phyloP scores from a whole-genome alignment of 1,140 invertebrate genomes.

The Latrodectus geometricus region DNA sequence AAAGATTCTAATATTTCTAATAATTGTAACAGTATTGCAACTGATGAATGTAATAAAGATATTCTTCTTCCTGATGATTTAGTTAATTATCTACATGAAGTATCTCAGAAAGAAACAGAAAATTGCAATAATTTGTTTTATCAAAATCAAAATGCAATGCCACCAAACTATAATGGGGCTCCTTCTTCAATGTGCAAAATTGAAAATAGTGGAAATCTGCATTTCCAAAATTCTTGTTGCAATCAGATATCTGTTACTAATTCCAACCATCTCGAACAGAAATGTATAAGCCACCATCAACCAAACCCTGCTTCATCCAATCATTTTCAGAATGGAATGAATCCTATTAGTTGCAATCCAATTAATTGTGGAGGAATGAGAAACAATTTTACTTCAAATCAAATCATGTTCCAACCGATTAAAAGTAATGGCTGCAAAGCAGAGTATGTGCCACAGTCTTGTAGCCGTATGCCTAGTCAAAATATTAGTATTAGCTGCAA shows the following conservation, averaged over 20 bases:
- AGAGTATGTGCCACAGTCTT: slow-evolving; percentile 12
- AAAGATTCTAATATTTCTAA: slow-evolving; percentile 8
- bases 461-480: slow-evolving; percentile 40
- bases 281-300: slow-evolving; percentile 9
- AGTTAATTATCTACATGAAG: slow-evolving; percentile 93
- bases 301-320: background rate
- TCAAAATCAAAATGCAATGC: slow-evolving; percentile 19
- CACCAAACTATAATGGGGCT: background rate
- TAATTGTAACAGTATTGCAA: slow-evolving; percentile 71
- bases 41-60: slow-evolving; percentile 83
- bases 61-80: slow-evolving; percentile 95
- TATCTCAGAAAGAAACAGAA: slow-evolving; percentile 65
- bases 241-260: background rate
- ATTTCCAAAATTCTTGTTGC: slow-evolving; percentile 32
- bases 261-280: slow-evolving; percentile 19
- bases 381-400: slow-evolving; percentile 36
- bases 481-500: slow-evolving; percentile 22
- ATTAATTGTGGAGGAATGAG: background rate
- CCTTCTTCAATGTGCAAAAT: slow-evolving; percentile 25
- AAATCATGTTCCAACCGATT: background rate
- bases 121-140: slow-evolving; percentile 10
- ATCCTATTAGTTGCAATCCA: slow-evolving; percentile 3
- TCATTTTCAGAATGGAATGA: background rate
- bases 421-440: slow-evolving; percentile 25
- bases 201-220: slow-evolving; percentile 7